phyloP scores from a whole-genome alignment of 2,113 vertebrate genomes.

The Crotalus horridus region DNA sequence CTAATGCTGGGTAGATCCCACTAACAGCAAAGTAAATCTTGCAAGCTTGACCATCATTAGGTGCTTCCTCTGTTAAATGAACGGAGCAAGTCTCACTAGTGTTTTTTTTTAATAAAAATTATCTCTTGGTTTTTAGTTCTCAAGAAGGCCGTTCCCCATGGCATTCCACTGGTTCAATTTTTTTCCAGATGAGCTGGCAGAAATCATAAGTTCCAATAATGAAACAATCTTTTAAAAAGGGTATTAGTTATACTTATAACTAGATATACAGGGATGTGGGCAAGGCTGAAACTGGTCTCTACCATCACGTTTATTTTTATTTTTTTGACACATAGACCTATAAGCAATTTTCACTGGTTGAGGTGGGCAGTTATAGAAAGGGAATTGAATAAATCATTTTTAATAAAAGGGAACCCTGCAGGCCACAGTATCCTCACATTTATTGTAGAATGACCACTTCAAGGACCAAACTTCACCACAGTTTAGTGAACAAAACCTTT shows the following conservation, averaged over 20 bases:
- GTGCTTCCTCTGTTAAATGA: neutral
- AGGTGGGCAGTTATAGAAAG: neutral
- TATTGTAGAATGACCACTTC: neutral
- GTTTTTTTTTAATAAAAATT: neutral
- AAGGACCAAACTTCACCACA: neutral
- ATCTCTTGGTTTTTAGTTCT: neutral
- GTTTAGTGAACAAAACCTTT: neutral
- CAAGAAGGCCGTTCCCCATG: neutral
- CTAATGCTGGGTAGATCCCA: neutral
- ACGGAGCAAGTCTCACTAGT: neutral
- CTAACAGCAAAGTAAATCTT: neutral
- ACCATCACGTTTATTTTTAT: neutral
- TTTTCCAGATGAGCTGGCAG: neutral
- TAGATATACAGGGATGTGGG: neutral
- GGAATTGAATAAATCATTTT: neutral
- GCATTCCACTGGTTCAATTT: neutral
- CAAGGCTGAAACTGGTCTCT: neutral
- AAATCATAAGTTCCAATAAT: neutral
- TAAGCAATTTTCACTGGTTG: neutral
- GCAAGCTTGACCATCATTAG: neutral
- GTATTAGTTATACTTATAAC: neutral
- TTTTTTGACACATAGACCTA: neutral
- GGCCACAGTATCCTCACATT: neutral
- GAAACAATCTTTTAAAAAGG: neutral
- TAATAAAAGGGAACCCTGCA: neutral